Conservation (phyloP, 2,113 vertebrate species). For the Nematolebias whitei region DNA sequence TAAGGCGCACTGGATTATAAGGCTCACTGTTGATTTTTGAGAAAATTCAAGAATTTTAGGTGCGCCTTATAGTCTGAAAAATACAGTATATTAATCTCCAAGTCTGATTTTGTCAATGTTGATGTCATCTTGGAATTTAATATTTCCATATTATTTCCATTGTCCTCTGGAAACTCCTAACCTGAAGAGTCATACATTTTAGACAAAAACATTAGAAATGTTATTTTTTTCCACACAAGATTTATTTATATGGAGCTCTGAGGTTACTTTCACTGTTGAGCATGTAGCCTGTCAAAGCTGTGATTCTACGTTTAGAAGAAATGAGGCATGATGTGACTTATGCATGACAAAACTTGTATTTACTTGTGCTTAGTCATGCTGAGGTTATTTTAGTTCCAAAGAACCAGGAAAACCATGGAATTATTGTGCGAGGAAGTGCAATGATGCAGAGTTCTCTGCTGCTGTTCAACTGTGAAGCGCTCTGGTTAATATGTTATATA, state of each 20-base stretch:
- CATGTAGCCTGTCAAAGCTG: neutral
- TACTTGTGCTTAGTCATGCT: neutral
- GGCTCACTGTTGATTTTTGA: too few relatives aligned
- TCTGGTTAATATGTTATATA: conserved; percentile 44
- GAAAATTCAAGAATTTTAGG: too few relatives aligned
- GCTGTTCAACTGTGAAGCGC: conserved; percentile 4
- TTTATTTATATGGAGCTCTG: too few relatives aligned
- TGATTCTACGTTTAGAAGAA: too few relatives aligned
- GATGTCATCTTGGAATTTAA: neutral
- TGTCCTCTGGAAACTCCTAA: neutral
- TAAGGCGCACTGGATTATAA: too few relatives aligned
- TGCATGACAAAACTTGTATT: neutral
- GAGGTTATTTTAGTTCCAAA: neutral
- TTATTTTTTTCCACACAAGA: too few relatives aligned
- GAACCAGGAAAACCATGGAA: neutral
- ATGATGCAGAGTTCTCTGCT: neutral
- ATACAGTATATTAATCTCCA: neutral
- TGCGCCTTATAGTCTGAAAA: too few relatives aligned
- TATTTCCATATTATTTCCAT: neutral
- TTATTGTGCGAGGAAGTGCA: neutral
- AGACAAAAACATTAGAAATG: too few relatives aligned
- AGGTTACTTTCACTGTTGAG: too few relatives aligned
- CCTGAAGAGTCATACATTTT: neutral
- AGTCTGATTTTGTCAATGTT: neutral
- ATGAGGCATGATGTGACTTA: neutral